Evolutionary conservation across 2,888 invertebrate species (phyloP).

Genomic region (Euphydryas editha): DNA sequence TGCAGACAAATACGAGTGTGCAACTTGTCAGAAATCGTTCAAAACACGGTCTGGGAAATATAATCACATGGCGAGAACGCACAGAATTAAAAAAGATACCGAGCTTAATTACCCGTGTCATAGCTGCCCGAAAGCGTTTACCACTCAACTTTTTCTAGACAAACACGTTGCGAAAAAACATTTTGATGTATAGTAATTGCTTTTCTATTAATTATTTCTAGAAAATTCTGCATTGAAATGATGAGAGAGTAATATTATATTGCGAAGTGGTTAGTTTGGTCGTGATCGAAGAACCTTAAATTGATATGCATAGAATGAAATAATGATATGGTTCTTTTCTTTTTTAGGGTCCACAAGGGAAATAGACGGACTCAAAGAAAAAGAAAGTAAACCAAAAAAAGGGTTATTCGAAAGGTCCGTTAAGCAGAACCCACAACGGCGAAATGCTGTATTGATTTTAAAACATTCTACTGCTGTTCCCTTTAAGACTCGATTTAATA

Average conservation of each 20-base stretch:
- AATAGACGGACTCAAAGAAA: slow-evolving; percentile 66
- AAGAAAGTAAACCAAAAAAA: slow-evolving; percentile 75
- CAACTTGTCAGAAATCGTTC: slow-evolving; percentile 72
- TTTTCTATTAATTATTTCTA: background rate
- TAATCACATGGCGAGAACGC: slow-evolving; percentile 75
- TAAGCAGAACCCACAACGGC: slow-evolving; percentile 76
- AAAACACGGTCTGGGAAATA: slow-evolving; percentile 77
- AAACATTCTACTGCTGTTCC: slow-evolving; percentile 75
- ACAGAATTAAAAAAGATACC: slow-evolving; percentile 70
- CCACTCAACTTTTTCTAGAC: slow-evolving; percentile 80
- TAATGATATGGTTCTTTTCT: slow-evolving; percentile 77
- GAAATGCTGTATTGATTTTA: slow-evolving; percentile 74
- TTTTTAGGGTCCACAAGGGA: slow-evolving; percentile 77
- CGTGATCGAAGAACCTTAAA: slow-evolving; percentile 35
- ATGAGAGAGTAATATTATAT: background rate
- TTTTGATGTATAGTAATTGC: slow-evolving; percentile 55
- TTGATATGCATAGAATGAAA: slow-evolving; percentile 56
- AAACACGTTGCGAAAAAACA: slow-evolving; percentile 83
- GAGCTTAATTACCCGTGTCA: slow-evolving; percentile 77
- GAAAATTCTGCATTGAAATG: background rate
- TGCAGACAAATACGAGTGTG: slow-evolving; percentile 73
- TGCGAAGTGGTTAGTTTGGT: background rate
- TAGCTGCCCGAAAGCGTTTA: slow-evolving; percentile 80
- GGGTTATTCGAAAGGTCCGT: slow-evolving; percentile 78
- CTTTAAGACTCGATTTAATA: slow-evolving; percentile 77